Percentiles rank a stretch among this genome's conserved stretches.
Evolutionary conservation across 2,888 invertebrate genomes (phyloP).

Genomic region (Rhagonycha lutea): DNA sequence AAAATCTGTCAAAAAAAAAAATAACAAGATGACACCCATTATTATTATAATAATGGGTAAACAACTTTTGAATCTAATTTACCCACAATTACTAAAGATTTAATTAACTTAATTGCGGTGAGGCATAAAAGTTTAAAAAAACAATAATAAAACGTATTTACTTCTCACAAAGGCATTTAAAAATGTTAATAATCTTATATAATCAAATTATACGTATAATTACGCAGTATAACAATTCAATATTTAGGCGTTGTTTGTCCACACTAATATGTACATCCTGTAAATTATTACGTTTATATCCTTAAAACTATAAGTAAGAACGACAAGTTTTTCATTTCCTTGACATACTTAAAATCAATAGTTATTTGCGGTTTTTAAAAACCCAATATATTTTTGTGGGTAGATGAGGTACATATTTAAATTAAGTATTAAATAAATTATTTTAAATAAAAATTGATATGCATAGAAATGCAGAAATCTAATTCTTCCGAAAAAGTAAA

Average conservation of each 20-base stretch:
- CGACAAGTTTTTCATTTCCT: background rate
- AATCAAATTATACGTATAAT: background rate
- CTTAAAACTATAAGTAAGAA: background rate
- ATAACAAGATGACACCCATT: background rate
- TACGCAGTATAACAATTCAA: background rate
- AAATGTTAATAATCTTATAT: slow-evolving; percentile 4
- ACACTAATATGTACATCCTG: slow-evolving; percentile 10
- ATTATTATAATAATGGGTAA: background rate
- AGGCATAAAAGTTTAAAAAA: background rate
- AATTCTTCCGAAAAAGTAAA: too few species aligned
- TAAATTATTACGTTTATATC: slow-evolving; percentile 7
- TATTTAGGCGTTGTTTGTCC: slow-evolving; percentile 5
- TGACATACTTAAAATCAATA: slow-evolving; percentile 7
- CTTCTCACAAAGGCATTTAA: background rate
- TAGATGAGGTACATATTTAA: background rate
- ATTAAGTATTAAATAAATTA: background rate
- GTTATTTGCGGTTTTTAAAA: background rate
- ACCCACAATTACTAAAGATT: background rate
- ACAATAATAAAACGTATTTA: background rate
- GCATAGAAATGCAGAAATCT: too few species aligned
- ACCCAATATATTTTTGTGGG: background rate
- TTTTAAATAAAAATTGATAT: too few species aligned
- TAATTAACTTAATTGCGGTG: background rate
- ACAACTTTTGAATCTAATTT: background rate
- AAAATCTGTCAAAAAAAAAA: background rate